Conservation (phyloP, 2,797 vertebrate species). For the Takifugu ocellatus region DNA sequence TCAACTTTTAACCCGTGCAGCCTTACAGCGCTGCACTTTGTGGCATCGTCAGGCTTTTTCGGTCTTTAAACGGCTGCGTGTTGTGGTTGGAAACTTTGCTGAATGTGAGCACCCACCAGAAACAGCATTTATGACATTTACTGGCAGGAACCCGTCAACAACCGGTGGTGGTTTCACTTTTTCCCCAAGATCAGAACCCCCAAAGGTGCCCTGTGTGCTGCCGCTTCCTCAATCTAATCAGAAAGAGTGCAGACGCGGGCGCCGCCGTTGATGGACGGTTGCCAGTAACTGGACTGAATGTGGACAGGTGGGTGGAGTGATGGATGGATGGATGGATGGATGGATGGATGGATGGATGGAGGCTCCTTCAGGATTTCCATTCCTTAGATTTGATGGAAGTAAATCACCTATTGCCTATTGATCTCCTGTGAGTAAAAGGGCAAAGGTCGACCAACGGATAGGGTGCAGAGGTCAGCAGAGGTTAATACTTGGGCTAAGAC, state of each 20-base stretch:
- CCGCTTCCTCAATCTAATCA: slow-evolving; percentile 50
- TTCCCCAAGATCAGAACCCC: background rate
- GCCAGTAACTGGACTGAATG: slow-evolving; percentile 45
- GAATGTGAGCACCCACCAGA: background rate
- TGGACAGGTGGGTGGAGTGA: slow-evolving; percentile 17
- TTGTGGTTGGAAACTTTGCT: background rate
- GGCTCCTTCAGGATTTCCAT: background rate
- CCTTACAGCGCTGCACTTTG: no score
- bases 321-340: slow-evolving; percentile 19
- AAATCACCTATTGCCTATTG: slow-evolving; percentile 27
- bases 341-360: slow-evolving; percentile 19
- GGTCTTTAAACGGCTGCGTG: background rate
- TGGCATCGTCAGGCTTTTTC: no score
- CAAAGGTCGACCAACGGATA: slow-evolving; percentile 31
- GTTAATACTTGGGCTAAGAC: slow-evolving; percentile 9
- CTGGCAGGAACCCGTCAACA: no score
- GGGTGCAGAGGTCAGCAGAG: slow-evolving; percentile 16
- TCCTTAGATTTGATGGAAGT: slow-evolving; percentile 5
- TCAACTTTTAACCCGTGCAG: no score
- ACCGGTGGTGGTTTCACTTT: no score
- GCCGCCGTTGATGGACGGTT: slow-evolving; percentile 59
- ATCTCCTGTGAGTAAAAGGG: slow-evolving; percentile 18
- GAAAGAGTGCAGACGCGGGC: slow-evolving; percentile 40
- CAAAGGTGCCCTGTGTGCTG: slow-evolving; percentile 8
- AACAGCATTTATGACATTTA: background rate